Base-by-base conservation (phyloP, 2,113 vertebrate species). In the Nothocercus nigrocapillus region DNA sequence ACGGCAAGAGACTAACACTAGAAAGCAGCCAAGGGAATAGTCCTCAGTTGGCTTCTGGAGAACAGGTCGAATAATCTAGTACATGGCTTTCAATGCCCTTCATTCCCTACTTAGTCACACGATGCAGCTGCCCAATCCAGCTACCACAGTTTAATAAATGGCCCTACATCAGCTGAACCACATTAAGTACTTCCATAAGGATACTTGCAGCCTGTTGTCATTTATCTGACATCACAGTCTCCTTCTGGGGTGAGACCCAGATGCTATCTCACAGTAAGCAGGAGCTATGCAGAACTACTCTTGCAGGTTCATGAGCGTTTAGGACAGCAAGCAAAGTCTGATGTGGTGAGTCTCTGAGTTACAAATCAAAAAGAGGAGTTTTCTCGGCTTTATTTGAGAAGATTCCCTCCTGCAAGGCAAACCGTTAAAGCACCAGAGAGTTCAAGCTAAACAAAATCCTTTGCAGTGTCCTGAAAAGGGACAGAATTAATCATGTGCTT, bases 31-130 rank as follows among this genome's bases (percentile, higher is more conserved):
- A 62, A 91, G 78, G 54, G 27, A 94, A 89, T 92, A 97, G 89
- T 85, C 83, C 74, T 85, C 54, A 27, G 36, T 86, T 92, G 88
- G 77, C 66, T 75, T 95, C 92, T 38, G 62, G 92, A 83, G 80
- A 92, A 74, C 80, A 84, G 77, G 85, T 64, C 8, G 4, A 69
- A 72, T 90, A 90, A 95, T 94, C 95, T 94, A 96, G 94, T 86
- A 82, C 64, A 85, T 62, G 44, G 62, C 59, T 96, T 94, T 93
- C 80, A 92, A 24, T 80, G 67, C 74, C 88, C 70, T 95, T 93
- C 80, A 54, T 76, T 90, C 54, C 70, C 74, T 3, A 1, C 16
- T 34, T 70, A 9, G 70, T 77, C 2, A 1, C 30, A 76, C 73
- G 72, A 82, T 42, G 95, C 87, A 70, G 78, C 70, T 14, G 30